Base-by-base conservation (phyloP, 2,113 vertebrate species). In the Lophura nycthemera region DNA sequence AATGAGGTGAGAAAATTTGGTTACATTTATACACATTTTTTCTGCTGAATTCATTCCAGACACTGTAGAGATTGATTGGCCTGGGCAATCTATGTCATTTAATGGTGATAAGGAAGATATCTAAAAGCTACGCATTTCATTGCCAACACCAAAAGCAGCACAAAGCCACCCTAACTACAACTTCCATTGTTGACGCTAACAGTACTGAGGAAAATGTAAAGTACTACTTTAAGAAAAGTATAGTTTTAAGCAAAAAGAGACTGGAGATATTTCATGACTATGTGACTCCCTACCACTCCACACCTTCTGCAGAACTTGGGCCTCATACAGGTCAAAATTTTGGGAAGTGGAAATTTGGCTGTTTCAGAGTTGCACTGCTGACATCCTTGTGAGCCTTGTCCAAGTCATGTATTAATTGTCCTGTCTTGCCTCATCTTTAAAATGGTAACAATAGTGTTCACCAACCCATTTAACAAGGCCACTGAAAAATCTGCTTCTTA, bases 401-500 rank as follows among this genome's bases (percentile, higher is more conserved):
- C 50, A 69, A 89, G 82, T 32, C 61, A 34, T 38, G 21, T 50
- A 76, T 60, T 83, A 83, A 77, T 50, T 83, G 50, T 88, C 50
- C 59, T 92, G 43, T 54, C 52, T 63, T 94, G 66, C n/a, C 30
- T 91, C 22, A 50, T 50, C 52, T 86, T 65, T 84, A 83, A 92
- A 79, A 93, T 56, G 56, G 64, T 57, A 95, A 88, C n/a, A 69
- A 52, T 21, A 75, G 43, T 19, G 65, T 81, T 78, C 69, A 81
- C 8, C 8, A 2, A 66, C 18, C 88, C 80, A 66, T 90, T 88
- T 90, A 66, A 77, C 27, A 87, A 80, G 83, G 50, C 29, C 45
- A 67, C 83, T 83, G 43, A 88, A 95, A 92, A 83, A 74, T 82
- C 76, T 42, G 74, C 67, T 80, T 88, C 59, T 80, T 92, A 45